Base-by-base conservation (phyloP, 2,113 vertebrate genomes). In the Cercopithecus mona region DNA sequence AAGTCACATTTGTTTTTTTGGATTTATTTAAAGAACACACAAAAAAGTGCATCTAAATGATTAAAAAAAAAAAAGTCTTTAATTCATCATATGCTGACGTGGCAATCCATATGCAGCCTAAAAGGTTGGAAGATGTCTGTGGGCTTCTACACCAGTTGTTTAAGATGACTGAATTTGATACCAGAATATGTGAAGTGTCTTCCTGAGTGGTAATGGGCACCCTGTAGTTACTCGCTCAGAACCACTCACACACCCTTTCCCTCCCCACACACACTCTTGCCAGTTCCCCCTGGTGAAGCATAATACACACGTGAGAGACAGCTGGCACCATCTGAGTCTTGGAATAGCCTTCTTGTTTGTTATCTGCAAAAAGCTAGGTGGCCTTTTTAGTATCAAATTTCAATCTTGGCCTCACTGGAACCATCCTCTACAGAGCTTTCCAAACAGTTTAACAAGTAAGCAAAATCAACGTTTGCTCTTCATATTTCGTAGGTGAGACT, bases 1-100 rank as follows among this genome's bases (percentile, higher is more conserved):
- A 97, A 92, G 57, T 48, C 43, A 59, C 7, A 4, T 87, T 85
- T 55, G 40, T 66, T 92, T 70, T 88, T 82, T 8, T 43, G 2
- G 83, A 84, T 94, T 98, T 97, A 97, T 93, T 97, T 95, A 88
- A 97, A 93, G 96, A 93, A 96, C 66, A 92, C 92, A 32, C 32
- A 72, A 59, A 94, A 93, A 95, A 93, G 64, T 96, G n/a, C 87
- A 96, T 90, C 90, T 95, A 92, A 76, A 80, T 93, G 79, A 84
- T 85, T 95, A 52, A 2, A 43, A 88, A 94, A 94, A 95, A n/a
- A 32, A 72, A 14, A 73, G 75, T 75, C 97, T 87, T 93, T 57
- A 97, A 73, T 88, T 93, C 68, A 48, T 76, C 13, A 43, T 75
- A 30, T 76, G 57, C 48, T 89, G 75, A 80, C 32, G 96, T 66